These are phyloP conservation scores for Rhagium mordax DNA, from an alignment of 2,888 invertebrate genomes.

Conservation along the genomic window DNA sequence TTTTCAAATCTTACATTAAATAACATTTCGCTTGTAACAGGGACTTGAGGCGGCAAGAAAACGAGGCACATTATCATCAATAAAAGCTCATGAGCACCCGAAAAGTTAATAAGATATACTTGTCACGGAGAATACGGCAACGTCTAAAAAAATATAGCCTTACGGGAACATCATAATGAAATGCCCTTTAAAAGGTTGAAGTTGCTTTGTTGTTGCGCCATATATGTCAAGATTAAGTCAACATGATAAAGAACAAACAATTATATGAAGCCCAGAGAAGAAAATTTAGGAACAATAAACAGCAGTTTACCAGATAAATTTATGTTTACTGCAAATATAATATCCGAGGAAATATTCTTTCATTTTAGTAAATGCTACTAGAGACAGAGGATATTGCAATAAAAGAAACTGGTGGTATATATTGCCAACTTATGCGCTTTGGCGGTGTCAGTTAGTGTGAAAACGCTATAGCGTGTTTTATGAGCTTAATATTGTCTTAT, in stretches of 20 bases:
- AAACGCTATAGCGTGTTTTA: background rate
- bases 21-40: background rate
- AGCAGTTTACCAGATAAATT: constrained; percentile 39
- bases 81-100: background rate
- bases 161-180: constrained; percentile 25
- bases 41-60: background rate
- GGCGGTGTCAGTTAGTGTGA: background rate
- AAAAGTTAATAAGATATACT: background rate
- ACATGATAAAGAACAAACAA: constrained; percentile 45
- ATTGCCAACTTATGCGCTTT: constrained; percentile 5
- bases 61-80: background rate
- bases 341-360: constrained; percentile 14
- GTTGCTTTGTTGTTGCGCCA: constrained; percentile 32
- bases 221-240: constrained; percentile 46
- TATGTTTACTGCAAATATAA: constrained; percentile 42
- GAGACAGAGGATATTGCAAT: constrained; percentile 31
- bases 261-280: constrained; percentile 39
- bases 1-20: too few species aligned
- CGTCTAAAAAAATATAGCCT: constrained; percentile 21
- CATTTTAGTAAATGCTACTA: constrained; percentile 12
- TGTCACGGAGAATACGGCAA: background rate
- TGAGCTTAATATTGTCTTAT: background rate
- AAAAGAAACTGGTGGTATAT: constrained; percentile 37
- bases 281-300: constrained; percentile 42
- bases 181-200: constrained; percentile 35